Conservation (phyloP, 2,113 vertebrate species). For the Carassius gibelio region DNA sequence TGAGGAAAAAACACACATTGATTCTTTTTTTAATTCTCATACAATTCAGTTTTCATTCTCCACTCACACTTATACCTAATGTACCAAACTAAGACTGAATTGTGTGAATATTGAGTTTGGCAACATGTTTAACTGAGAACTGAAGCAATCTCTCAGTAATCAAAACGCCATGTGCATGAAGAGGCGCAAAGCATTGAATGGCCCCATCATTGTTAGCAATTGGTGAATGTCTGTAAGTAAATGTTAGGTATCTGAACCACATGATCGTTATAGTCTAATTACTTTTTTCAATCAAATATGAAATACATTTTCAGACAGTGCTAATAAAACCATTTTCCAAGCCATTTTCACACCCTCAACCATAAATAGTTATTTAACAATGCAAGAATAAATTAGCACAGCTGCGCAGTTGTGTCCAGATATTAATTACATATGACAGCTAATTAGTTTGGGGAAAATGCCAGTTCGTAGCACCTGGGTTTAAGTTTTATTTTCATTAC, state of each 20-base stretch:
- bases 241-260: neutral
- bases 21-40: neutral
- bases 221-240: neutral
- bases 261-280: neutral
- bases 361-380: constrained; percentile 20
- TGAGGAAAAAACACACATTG: constrained; percentile 2
- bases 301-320: constrained; percentile 23
- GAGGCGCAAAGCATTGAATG: constrained; percentile 8
- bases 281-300: constrained; percentile 3
- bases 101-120: constrained; percentile 36
- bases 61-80: neutral
- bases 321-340: constrained; percentile 28
- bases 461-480: constrained; percentile 44
- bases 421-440: constrained; percentile 54
- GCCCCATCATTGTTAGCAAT: neutral
- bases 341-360: neutral
- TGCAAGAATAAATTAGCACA: constrained; percentile 14
- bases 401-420: constrained; percentile 37
- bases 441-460: constrained; percentile 42
- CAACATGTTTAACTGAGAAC: constrained; percentile 19
- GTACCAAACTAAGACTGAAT: neutral
- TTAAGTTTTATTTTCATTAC: constrained; percentile 31
- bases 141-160: constrained; percentile 17
- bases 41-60: neutral
- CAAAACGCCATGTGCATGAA: constrained; percentile 23